Conservation (phyloP, 2,113 vertebrate genomes). For the Gallinago paraguaiae region DNA sequence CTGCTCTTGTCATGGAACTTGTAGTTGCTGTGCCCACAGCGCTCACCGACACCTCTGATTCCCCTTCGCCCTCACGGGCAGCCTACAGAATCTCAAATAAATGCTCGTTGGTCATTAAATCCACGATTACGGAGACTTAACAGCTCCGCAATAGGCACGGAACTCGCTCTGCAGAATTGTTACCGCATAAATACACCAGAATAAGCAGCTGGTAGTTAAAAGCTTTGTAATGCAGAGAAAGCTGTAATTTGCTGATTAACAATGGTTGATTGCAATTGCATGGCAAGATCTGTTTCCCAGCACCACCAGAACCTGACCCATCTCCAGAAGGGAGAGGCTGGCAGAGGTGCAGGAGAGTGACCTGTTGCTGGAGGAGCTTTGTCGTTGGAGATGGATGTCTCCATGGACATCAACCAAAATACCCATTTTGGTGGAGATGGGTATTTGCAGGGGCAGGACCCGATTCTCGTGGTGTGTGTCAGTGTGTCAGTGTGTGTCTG, state of each 20-base stretch:
- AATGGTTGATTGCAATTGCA: background rate
- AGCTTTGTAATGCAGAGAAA: constrained; percentile 28
- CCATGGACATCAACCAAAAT: no score
- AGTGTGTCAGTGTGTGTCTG: no score
- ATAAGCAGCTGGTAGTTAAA: constrained; percentile 61
- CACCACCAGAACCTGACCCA: background rate
- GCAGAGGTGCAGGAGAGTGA: background rate
- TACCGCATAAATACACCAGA: background rate
- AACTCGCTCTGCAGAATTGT: constrained; percentile 27
- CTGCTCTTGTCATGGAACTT: background rate
- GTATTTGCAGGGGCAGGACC: background rate
- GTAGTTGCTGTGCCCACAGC: background rate
- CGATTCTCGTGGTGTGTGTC: background rate
- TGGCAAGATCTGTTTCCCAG: background rate
- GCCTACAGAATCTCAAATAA: constrained; percentile 14
- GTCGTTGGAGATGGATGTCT: background rate
- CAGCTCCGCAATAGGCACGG: background rate
- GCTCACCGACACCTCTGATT: background rate
- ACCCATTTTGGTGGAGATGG: background rate
- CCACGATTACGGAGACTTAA: constrained; percentile 19
- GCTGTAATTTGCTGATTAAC: constrained; percentile 67
- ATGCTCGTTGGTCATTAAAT: constrained; percentile 15
- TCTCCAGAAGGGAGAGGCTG: background rate
- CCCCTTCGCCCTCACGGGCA: background rate
- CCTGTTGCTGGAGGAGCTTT: background rate